Evolutionary conservation across 2,888 invertebrate genomes (phyloP).

Genomic region (Ischnus inquisitorius): DNA sequence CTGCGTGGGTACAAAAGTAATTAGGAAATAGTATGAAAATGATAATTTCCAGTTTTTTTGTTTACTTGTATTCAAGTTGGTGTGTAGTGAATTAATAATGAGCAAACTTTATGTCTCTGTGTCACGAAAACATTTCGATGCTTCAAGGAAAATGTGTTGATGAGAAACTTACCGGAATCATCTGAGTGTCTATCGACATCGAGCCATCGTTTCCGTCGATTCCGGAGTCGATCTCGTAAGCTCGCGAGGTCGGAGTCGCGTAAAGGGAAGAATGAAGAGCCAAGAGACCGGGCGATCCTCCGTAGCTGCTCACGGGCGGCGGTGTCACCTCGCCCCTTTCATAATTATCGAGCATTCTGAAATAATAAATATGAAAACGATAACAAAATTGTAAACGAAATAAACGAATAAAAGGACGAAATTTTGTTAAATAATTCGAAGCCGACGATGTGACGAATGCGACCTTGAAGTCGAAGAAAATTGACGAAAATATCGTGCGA

Average conservation of each 20-base stretch:
- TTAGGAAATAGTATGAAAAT: no score
- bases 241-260: constrained; percentile 81
- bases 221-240: constrained; percentile 83
- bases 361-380: constrained; percentile 57
- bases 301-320: constrained; percentile 83
- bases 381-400: no score
- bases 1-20: no score
- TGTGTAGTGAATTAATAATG: neutral
- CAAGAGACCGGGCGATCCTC: constrained; percentile 82
- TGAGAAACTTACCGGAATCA: constrained; percentile 81
- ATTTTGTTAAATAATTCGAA: neutral
- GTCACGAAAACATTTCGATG: neutral
- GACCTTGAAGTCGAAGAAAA: neutral
- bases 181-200: constrained; percentile 84
- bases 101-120: neutral
- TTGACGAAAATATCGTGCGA: neutral
- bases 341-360: constrained; percentile 85
- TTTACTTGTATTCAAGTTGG: neutral
- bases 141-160: neutral
- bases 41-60: neutral
- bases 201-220: constrained; percentile 83
- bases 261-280: constrained; percentile 84
- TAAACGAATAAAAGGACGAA: neutral
- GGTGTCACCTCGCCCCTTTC: constrained; percentile 85
- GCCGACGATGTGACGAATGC: neutral